Percentiles rank a stretch among this genome's conserved stretches.
Evolutionary conservation across 2,797 vertebrate species (phyloP).

Genomic region (Brotula barbata): DNA sequence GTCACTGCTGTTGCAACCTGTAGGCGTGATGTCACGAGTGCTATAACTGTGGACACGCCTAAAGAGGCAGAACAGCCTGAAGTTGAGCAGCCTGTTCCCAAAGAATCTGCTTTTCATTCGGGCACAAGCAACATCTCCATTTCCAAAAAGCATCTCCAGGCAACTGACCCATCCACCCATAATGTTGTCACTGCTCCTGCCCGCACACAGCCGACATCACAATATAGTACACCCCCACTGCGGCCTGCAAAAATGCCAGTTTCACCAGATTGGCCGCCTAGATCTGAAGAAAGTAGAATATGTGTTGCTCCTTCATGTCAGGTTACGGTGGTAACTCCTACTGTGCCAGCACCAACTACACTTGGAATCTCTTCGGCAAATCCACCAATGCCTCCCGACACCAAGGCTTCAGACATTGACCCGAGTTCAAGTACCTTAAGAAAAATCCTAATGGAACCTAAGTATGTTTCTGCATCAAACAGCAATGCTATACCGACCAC

Average conservation of each 20-base stretch:
- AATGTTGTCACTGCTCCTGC: constrained; percentile 64
- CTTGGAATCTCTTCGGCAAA: constrained; percentile 72
- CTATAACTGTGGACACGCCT: constrained; percentile 79
- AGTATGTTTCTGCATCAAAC: constrained; percentile 89
- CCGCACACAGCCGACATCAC: constrained; percentile 67
- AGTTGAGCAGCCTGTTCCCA: constrained; percentile 82
- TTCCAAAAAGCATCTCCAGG: constrained; percentile 68
- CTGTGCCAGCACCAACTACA: constrained; percentile 60
- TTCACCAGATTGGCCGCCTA: constrained; percentile 85
- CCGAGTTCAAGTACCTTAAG: constrained; percentile 94
- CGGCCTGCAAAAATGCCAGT: constrained; percentile 71
- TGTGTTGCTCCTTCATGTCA: constrained; percentile 83
- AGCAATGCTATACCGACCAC: constrained; percentile 81
- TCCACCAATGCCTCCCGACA: constrained; percentile 91
- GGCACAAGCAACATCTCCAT: constrained; percentile 67
- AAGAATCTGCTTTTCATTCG: constrained; percentile 83
- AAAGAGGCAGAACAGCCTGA: constrained; percentile 84
- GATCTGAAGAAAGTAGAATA: constrained; percentile 86
- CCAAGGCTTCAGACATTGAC: constrained; percentile 94
- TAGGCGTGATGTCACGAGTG: constrained; percentile 77
- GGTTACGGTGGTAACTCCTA: constrained; percentile 79
- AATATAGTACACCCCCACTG: constrained; percentile 74
- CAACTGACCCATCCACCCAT: constrained; percentile 66
- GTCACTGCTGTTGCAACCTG: constrained; percentile 82
- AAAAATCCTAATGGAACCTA: constrained; percentile 99